Base-by-base conservation (phyloP, 2,113 vertebrate genomes). In the Natator depressus region DNA sequence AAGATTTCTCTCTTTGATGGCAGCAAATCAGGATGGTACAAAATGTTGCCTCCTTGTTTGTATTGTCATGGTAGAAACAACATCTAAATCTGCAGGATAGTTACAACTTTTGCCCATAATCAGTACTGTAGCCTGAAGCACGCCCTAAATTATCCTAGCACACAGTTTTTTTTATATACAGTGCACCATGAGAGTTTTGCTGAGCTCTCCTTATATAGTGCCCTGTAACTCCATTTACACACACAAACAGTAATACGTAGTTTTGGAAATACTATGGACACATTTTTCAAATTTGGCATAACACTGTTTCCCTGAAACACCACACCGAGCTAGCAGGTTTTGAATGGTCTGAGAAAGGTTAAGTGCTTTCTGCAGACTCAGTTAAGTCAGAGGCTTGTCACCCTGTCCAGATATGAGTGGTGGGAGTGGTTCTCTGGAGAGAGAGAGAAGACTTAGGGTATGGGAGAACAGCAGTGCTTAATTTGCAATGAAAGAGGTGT, bases 1-100 rank as follows among this genome's bases (percentile, higher is more conserved):
- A 91, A 87, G 82, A 93, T 95, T 96, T 94, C 79, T 92, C 6
- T 91, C 84, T 96, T 93, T 94, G 75, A 57, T 2, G 1, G 57
- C 51, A 84, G 85, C 51, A 92, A 24, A 92, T 95, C 35, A 84
- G 81, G 49, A 35, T 35, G 55, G 9, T 59, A 83, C 6, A 65
- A 89, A 88, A 4, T 72, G 5, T 49, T 90, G 51, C 91, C 8
- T 94, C 94, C 87, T 84, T 5, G 19, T 72, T 72, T 72, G 4
- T 85, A 25, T 16, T 84, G 53, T 13, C 29, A 5, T 31, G 3
- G 46, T 25, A 27, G 75, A 78, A 78, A 8, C 50, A 46, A 29
- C 55, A 82, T 49, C 38, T 84, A 82, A 93, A 82, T 89, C 78
- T 91, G 42, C 42, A 78, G 25, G 14, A 47, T 47, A 47, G 46